phyloP scores from a whole-genome alignment of 2,888 invertebrate species.

The Dryobota labecula region DNA sequence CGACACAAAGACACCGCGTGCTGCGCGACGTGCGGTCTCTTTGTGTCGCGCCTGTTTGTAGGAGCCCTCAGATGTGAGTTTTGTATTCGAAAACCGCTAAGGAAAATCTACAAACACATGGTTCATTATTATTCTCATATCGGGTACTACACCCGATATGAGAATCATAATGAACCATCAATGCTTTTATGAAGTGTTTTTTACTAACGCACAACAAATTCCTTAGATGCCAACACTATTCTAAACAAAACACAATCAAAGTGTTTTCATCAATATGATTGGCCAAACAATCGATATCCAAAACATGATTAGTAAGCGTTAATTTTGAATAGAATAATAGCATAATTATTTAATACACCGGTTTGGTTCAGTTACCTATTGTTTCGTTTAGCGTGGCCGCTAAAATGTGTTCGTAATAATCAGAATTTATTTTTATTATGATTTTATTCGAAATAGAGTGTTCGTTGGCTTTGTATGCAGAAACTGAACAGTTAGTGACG shows the following conservation, averaged over 20 bases:
- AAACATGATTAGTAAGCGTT: conserved; percentile 65
- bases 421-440: neutral
- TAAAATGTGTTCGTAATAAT: conserved; percentile 36
- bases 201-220: too few species aligned
- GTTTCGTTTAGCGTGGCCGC: conserved; percentile 37
- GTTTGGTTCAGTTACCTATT: conserved; percentile 57
- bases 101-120: neutral
- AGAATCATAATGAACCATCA: too few species aligned
- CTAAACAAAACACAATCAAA: conserved; percentile 60
- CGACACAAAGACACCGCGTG: too few species aligned
- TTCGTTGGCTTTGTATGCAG: neutral
- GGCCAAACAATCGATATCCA: conserved; percentile 54
- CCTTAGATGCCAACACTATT: neutral
- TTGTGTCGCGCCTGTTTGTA: too few species aligned
- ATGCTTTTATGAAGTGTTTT: neutral
- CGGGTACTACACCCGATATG: too few species aligned
- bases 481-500: neutral
- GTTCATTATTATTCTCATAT: too few species aligned
- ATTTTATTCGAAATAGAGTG: neutral
- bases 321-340: conserved; percentile 63
- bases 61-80: neutral
- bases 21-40: too few species aligned
- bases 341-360: conserved; percentile 61
- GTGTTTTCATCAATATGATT: conserved; percentile 40
- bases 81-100: neutral